These are phyloP conservation scores for Mycteria americana DNA, from an alignment of 2,797 vertebrate species.

Conservation along the genomic window DNA sequence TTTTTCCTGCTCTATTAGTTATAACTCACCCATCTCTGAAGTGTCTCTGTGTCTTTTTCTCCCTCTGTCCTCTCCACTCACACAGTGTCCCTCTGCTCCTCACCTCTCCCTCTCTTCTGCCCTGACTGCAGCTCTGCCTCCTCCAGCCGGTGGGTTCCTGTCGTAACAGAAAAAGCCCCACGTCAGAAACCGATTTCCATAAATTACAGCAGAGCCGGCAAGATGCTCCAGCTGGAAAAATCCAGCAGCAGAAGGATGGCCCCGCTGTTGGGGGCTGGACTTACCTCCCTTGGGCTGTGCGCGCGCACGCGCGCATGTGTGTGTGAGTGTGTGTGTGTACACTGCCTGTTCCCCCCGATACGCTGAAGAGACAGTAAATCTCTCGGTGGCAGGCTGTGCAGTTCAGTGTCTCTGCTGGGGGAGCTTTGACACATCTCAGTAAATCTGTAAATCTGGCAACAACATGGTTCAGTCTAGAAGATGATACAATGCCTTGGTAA, in stretches of 20 bases:
- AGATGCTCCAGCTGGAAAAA: constrained; percentile 64
- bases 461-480: neutral
- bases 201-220: constrained; percentile 49
- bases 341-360: neutral
- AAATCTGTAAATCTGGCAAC: neutral
- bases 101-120: neutral
- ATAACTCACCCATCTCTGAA: neutral
- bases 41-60: neutral
- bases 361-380: neutral
- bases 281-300: neutral
- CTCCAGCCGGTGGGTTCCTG: neutral
- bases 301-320: neutral
- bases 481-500: neutral
- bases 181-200: constrained; percentile 63
- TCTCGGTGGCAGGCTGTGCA: neutral
- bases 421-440: neutral
- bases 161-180: neutral
- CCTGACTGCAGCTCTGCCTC: constrained; percentile 9
- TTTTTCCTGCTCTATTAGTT: neutral
- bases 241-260: constrained; percentile 38
- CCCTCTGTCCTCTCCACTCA: neutral
- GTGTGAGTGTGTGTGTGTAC: too few species aligned
- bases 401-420: neutral
- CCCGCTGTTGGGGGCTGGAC: constrained; percentile 20
- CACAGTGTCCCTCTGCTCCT: neutral